Conservation (phyloP, 30 jellyfish, hydroid and myxozoan genomes). For the Nemopilema nomurai region DNA sequence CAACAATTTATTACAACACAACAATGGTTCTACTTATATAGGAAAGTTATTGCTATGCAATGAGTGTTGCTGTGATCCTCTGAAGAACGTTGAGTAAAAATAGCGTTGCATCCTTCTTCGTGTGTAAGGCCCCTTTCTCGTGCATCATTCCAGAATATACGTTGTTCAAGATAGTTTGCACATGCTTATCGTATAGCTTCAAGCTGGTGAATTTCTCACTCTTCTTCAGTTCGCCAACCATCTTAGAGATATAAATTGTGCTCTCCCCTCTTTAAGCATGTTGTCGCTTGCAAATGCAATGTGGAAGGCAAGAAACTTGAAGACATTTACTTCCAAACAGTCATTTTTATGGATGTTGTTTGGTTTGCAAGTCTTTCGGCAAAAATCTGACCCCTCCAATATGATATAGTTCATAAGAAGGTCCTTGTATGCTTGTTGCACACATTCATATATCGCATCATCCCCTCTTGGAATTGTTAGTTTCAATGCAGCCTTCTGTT, state of each 20-base stretch:
- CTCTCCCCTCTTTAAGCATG: background rate
- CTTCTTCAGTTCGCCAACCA: background rate
- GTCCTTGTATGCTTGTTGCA: background rate
- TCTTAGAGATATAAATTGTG: background rate
- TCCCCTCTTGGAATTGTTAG: background rate
- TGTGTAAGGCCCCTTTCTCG: background rate
- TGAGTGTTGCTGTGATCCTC: background rate
- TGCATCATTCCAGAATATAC: background rate
- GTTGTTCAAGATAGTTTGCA: background rate
- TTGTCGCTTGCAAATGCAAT: background rate
- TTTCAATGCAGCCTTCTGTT: background rate
- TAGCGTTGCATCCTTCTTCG: background rate
- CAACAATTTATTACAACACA: background rate
- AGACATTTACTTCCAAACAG: too few species aligned
- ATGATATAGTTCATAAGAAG: background rate
- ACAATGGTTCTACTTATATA: too few species aligned
- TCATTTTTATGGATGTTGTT: too few species aligned
- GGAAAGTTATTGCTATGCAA: background rate
- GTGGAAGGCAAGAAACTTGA: background rate
- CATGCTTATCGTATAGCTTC: background rate
- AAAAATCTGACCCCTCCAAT: background rate
- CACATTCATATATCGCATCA: background rate
- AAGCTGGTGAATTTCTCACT: too few species aligned
- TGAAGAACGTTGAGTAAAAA: background rate
- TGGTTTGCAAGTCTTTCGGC: too few species aligned